Percentiles rank a stretch among this genome's conserved stretches.
phyloP scores from a whole-genome alignment of 1,140 invertebrate species.

The Dendroctonus ponderosae region DNA sequence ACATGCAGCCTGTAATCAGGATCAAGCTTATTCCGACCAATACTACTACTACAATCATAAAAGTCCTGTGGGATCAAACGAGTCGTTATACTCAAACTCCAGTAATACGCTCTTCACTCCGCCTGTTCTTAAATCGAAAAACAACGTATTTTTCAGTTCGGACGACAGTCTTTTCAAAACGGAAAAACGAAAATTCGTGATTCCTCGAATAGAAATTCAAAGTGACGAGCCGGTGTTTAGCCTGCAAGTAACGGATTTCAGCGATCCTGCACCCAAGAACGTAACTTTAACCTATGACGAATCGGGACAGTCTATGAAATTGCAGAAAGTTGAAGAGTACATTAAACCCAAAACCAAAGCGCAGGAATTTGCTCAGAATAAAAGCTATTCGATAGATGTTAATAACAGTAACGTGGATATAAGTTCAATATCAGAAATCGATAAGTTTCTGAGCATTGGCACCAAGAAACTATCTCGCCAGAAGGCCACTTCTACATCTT shows the following conservation, averaged over 20 bases:
- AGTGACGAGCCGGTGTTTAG: conserved; percentile 44
- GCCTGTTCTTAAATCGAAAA: conserved; percentile 44
- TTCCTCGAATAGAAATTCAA: conserved; percentile 47
- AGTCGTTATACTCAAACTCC: conserved; percentile 41
- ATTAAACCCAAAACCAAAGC: conserved; percentile 33
- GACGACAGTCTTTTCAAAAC: conserved; percentile 48
- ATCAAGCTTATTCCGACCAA: conserved; percentile 36
- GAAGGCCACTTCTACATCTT: conserved; percentile 39
- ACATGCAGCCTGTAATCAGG: conserved; percentile 45
- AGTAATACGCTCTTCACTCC: conserved; percentile 42
- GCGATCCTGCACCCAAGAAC: conserved; percentile 45
- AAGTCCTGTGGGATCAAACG: conserved; percentile 42
- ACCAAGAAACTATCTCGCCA: conserved; percentile 38
- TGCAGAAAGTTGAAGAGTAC: conserved; percentile 38
- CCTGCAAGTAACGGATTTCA: conserved; percentile 48
- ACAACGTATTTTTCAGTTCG: conserved; percentile 48
- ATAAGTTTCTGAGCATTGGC: conserved; percentile 42
- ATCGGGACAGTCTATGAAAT: conserved; percentile 38
- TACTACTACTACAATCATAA: conserved; percentile 39
- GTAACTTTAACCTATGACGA: conserved; percentile 44
- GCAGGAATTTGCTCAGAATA: conserved; percentile 41
- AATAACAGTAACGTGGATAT: conserved; percentile 39
- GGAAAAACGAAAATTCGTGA: conserved; percentile 43
- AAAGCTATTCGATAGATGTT: conserved; percentile 46
- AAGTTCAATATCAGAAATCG: conserved; percentile 37